Percentiles rank a stretch among this genome's conserved stretches.
phyloP scores from a whole-genome alignment of 1,140 invertebrate genomes.

The Hetaerina americana region DNA sequence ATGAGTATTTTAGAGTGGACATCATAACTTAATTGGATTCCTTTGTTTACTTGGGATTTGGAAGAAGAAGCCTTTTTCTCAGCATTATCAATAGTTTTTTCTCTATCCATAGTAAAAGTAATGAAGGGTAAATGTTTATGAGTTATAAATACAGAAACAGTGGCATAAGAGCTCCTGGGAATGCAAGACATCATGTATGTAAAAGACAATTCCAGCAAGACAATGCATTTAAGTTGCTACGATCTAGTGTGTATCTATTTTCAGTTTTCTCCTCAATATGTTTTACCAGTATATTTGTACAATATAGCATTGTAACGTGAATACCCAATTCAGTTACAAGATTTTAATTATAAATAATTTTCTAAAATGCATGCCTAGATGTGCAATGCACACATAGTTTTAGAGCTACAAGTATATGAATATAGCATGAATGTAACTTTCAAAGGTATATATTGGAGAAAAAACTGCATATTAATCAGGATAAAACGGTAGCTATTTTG shows the following conservation, averaged over 20 bases:
- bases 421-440: not conserved
- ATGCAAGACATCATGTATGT: not conserved
- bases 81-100: not conserved
- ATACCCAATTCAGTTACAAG: not conserved
- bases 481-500: not conserved
- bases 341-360: not conserved
- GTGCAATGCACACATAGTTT: not conserved
- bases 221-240: not conserved
- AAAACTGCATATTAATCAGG: not conserved
- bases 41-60: not conserved
- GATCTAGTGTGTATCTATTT: not conserved
- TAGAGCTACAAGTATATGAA: not conserved
- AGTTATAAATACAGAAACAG: not conserved
- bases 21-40: not conserved
- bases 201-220: not conserved
- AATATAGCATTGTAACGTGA: not conserved
- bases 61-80: not conserved
- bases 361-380: not conserved
- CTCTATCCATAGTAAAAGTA: not conserved
- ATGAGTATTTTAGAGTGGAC: not conserved
- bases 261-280: not conserved
- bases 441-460: not conserved
- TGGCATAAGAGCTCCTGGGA: not conserved
- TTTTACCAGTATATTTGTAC: not conserved
- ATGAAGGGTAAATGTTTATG: too few species aligned